Percentiles rank a stretch among this genome's conserved stretches.
Evolutionary conservation across 2,797 vertebrate genomes (phyloP).

Genomic region (Danio albolineatus): DNA sequence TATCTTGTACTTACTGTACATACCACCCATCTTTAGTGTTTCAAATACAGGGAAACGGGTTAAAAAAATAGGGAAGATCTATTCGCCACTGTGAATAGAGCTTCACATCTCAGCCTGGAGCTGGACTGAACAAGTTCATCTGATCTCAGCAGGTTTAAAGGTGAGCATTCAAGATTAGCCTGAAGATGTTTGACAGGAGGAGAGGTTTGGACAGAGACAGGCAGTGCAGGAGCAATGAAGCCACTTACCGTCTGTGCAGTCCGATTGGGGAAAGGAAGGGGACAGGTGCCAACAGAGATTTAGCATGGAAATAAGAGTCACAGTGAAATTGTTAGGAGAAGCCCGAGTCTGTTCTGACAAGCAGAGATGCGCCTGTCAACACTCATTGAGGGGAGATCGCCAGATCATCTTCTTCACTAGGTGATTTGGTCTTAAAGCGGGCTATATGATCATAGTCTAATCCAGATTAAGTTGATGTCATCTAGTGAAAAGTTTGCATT

Average conservation of each 20-base stretch:
- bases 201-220: slow-evolving; percentile 42
- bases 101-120: neutral
- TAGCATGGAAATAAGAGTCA: slow-evolving; percentile 72
- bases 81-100: neutral
- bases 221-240: slow-evolving; percentile 73
- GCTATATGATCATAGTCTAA: slow-evolving; percentile 7
- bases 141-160: slow-evolving; percentile 56
- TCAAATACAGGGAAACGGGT: neutral
- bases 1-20: neutral
- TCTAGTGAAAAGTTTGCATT: neutral
- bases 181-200: slow-evolving; percentile 42
- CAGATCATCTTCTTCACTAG: slow-evolving; percentile 32
- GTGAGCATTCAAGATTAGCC: slow-evolving; percentile 20
- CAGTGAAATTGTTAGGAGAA: slow-evolving; percentile 60
- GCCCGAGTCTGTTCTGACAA: slow-evolving; percentile 53
- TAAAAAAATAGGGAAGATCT: neutral
- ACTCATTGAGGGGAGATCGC: slow-evolving; percentile 40
- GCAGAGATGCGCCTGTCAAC: slow-evolving; percentile 53
- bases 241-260: slow-evolving; percentile 83
- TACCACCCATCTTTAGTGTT: slow-evolving; percentile 8
- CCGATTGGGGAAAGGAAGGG: slow-evolving; percentile 70
- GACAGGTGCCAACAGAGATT: slow-evolving; percentile 78
- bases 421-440: slow-evolving; percentile 12
- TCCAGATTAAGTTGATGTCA: neutral
- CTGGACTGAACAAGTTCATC: neutral